phyloP scores from a whole-genome alignment of 1,140 invertebrate species.

The Drosophila tani region DNA sequence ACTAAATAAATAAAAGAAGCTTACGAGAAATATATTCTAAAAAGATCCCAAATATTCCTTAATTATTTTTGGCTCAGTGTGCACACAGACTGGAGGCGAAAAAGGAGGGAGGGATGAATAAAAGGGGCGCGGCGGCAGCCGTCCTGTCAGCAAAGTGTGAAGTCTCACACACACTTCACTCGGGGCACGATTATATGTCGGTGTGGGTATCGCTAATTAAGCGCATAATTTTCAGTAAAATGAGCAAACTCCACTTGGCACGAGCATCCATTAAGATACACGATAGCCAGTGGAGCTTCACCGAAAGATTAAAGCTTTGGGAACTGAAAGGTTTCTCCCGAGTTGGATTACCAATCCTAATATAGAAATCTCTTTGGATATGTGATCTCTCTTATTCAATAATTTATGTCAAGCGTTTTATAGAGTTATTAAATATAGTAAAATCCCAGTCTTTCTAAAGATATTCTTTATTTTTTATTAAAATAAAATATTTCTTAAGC shows the following conservation, averaged over 20 bases:
- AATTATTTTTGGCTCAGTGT: slow-evolving; percentile 6
- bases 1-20: not conserved
- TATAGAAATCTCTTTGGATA: no score
- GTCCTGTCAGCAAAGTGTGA: slow-evolving; percentile 68
- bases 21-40: not conserved
- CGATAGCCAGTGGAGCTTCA: slow-evolving; percentile 11
- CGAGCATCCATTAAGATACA: slow-evolving; percentile 23
- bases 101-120: not conserved
- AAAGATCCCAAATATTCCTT: no score
- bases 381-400: no score
- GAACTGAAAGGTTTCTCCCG: not conserved
- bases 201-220: slow-evolving; percentile 64
- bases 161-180: slow-evolving; percentile 67
- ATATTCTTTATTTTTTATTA: no score
- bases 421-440: no score
- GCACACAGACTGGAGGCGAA: not conserved
- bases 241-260: slow-evolving; percentile 57
- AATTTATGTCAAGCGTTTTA: no score
- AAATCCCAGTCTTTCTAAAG: no score
- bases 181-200: slow-evolving; percentile 17
- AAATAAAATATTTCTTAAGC: no score
- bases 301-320: not conserved
- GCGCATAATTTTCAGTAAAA: slow-evolving; percentile 65
- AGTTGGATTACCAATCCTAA: no score
- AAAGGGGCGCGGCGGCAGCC: slow-evolving; percentile 10